These are phyloP conservation scores for Drosophila kepulauana DNA, from an alignment of 1,140 invertebrate species.

Conservation along the genomic window DNA sequence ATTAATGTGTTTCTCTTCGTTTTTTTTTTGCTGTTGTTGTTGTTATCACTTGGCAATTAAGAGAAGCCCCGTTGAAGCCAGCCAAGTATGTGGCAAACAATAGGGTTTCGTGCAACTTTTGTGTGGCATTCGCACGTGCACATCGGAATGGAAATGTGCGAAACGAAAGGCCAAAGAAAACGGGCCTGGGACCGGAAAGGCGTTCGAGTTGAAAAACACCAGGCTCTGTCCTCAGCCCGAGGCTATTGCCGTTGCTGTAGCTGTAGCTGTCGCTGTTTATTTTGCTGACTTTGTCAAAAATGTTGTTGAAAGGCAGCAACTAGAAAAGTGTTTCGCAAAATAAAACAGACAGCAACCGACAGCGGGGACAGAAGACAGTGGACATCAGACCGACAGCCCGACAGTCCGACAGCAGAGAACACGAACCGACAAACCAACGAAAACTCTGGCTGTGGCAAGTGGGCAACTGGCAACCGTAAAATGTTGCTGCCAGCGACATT, in stretches of 20 bases:
- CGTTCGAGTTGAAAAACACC: constrained; percentile 57
- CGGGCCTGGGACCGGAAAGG: constrained; percentile 19
- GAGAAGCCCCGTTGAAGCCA: constrained; percentile 1
- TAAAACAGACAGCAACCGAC: constrained; percentile 55
- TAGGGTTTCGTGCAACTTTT: constrained; percentile 17
- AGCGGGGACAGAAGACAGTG: constrained; percentile 14
- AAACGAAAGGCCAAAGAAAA: constrained; percentile 4
- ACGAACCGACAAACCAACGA: no score
- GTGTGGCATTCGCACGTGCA: constrained; percentile 31
- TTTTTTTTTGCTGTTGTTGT: not conserved
- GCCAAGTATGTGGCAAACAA: constrained; percentile 61
- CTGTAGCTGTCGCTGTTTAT: constrained; percentile 31
- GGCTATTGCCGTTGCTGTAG: not conserved
- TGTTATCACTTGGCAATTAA: constrained; percentile 43
- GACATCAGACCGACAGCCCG: not conserved
- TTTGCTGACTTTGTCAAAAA: constrained; percentile 69
- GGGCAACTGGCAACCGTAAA: constrained; percentile 30
- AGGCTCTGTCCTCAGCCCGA: constrained; percentile 8
- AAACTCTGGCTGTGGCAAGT: not conserved
- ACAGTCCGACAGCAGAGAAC: no score
- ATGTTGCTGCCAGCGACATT: constrained; percentile 40
- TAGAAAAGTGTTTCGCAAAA: constrained; percentile 57
- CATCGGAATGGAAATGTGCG: constrained; percentile 7
- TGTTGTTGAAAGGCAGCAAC: constrained; percentile 58
- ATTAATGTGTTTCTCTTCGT: constrained; percentile 49